Evolutionary conservation across 2,888 invertebrate genomes (phyloP), one percentile per base, ranked within the genome.

Genomic region (Lithophane socia): DNA sequence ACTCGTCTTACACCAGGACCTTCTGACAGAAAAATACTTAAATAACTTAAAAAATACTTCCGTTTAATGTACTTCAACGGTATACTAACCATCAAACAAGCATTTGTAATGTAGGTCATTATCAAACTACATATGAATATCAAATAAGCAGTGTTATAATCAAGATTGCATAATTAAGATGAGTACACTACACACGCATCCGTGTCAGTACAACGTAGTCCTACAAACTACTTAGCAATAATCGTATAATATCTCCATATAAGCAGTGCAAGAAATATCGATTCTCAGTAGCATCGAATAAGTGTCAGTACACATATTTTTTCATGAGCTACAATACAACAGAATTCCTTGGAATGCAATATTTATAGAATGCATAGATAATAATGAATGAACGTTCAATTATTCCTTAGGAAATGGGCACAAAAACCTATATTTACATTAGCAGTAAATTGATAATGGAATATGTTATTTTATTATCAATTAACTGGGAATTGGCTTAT

Each of bases 401-500:
- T 73, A 69, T 82, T 73, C 49, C 65, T 73, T 73, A 60, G 63
- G 52, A 66, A 87, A 80, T 77, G 68, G 56, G 42, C 61, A 63
- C 71, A 76, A 73, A 82, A 72, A 74, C 74, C 77, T 73, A 77
- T 79, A 79, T 77, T 82, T 71, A 72, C 49, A 79, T 61, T 73
- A 75, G 63, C 79, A 71, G 66, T 65, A 65, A 75, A 82, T 79
- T 78, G 63, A 85, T 85, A 85, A 85, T 60, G 63, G 42, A 63
- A 61, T 49, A 65, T 77, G 58, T 75, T 73, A 77, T 64, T 67
- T 63, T 72, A 81, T 84, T 89, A 88, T 89, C 77, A 88, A 88
- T 89, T 86, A 86, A 88, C 76, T 82, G 80, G 71, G 71, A 74
- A 86, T 75, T 84, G 80, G 79, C 83, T 88, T 90, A 92, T 91